phyloP scores from a whole-genome alignment of 2,797 vertebrate species.

The Alcedo atthis region DNA sequence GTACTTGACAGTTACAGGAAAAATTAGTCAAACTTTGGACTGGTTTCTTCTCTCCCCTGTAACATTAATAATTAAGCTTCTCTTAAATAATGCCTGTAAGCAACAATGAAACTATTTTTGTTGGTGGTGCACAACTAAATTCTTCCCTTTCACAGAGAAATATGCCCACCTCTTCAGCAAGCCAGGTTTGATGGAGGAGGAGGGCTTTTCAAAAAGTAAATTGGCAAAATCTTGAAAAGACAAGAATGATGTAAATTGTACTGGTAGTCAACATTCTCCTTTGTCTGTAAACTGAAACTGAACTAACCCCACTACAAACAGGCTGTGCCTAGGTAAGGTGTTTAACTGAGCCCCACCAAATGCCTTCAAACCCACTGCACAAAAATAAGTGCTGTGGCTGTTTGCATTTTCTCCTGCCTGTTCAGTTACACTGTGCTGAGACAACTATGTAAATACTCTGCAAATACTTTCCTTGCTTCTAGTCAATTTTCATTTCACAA shows the following conservation, averaged over 20 bases:
- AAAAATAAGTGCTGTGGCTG: not conserved
- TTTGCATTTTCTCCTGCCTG: not conserved
- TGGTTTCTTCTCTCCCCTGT: not conserved
- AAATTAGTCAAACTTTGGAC: not conserved
- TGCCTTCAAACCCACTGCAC: not conserved
- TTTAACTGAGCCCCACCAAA: not conserved
- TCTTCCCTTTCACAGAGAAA: not conserved
- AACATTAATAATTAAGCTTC: not conserved
- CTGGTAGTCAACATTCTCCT: not conserved
- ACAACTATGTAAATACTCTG: not conserved
- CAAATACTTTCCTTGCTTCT: slow-evolving; percentile 32
- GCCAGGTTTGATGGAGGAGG: not conserved
- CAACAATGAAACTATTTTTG: not conserved
- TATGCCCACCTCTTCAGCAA: not conserved
- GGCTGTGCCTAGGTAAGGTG: not conserved
- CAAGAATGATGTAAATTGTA: not conserved
- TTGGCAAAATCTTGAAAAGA: not conserved
- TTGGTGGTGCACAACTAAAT: not conserved
- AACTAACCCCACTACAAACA: not conserved
- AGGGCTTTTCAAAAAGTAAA: not conserved
- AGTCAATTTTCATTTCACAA: slow-evolving; percentile 25
- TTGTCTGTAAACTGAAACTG: not conserved
- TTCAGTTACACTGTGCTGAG: not conserved
- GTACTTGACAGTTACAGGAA: not conserved
- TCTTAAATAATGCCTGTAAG: not conserved